phyloP scores from a whole-genome alignment of 1,140 invertebrate genomes.

The Cryptotermes secundus region DNA sequence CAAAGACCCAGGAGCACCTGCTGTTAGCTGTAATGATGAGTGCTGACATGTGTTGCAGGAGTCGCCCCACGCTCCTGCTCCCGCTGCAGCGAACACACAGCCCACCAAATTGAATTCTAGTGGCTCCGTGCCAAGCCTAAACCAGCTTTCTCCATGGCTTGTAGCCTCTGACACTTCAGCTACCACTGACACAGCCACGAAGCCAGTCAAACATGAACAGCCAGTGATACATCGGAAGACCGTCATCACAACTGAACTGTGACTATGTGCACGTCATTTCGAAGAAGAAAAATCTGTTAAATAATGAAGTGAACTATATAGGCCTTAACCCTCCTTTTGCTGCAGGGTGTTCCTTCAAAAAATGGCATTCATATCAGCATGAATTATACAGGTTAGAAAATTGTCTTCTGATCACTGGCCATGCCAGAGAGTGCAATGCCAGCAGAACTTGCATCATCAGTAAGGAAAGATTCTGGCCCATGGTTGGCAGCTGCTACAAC shows the following conservation, averaged over 20 bases:
- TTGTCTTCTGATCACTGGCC: too few species aligned
- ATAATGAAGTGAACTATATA: too few species aligned
- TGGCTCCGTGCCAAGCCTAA: constrained; percentile 42
- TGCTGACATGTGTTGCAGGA: not conserved
- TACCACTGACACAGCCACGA: constrained; percentile 52
- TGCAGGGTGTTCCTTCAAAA: not conserved
- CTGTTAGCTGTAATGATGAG: not conserved
- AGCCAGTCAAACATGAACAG: constrained; percentile 55
- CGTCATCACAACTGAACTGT: constrained; percentile 68
- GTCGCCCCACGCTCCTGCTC: not conserved
- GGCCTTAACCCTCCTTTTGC: too few species aligned
- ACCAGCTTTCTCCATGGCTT: constrained; percentile 71
- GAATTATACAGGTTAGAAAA: not conserved
- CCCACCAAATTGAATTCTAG: not conserved
- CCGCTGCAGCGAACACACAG: not conserved
- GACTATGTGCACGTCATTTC: not conserved
- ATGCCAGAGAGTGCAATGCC: too few species aligned
- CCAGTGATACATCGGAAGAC: constrained; percentile 75
- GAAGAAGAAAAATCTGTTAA: not conserved
- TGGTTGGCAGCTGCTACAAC: too few species aligned
- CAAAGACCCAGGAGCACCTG: not conserved
- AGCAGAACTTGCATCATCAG: too few species aligned
- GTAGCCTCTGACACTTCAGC: constrained; percentile 65
- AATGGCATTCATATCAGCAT: not conserved
- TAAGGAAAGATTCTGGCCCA: too few species aligned